Base-by-base conservation (phyloP, 2,888 invertebrate species). In the Choreutis nemorana region DNA sequence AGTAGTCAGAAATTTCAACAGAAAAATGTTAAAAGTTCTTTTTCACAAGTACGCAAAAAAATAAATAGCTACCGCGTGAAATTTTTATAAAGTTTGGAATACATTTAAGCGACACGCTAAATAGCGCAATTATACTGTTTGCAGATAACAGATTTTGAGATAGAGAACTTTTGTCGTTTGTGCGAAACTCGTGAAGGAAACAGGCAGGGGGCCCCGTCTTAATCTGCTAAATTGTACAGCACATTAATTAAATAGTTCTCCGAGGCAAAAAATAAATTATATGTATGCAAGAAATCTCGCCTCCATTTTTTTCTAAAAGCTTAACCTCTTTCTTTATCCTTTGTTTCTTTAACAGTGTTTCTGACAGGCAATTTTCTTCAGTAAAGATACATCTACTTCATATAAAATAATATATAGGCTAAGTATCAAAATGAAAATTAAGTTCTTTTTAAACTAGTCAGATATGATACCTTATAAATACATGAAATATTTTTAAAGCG, bases 281-380 rank as follows among this genome's bases (percentile, higher is more conserved):
- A 31, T 34, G 35, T 40, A 40, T 33, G 18, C 37, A 40, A 36
- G 35, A 38, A 38, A 29, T 34, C 26, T 35, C 33, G 42, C 33
- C 41, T 39, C 14, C 37, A 44, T 45, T 45, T 44, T 46, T 38
- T 41, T 34, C 37, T 40, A 35, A 41, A 46, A 43, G 41, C 33
- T 34, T 32, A 42, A 44, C 39, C 42, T 48, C 40, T 50, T 49
- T 50, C 47, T 60, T 50, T 57, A 60, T 56, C 49, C 66, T 70
- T 67, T 66, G 61, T 56, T 55, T 57, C 55, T 37, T 40, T 47
- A 41, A 42, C 49, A 48, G 54, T 72, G 71, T 44, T 31, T 42
- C 52, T 71, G 71, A 67, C 71, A 71, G 65, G 68, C 56, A 70
- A 72, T 71, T 72, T 70, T 56, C 59, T 61, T 50, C 49, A 47